Conservation (phyloP, 2,113 vertebrate species). For the Kryptolebias marmoratus region DNA sequence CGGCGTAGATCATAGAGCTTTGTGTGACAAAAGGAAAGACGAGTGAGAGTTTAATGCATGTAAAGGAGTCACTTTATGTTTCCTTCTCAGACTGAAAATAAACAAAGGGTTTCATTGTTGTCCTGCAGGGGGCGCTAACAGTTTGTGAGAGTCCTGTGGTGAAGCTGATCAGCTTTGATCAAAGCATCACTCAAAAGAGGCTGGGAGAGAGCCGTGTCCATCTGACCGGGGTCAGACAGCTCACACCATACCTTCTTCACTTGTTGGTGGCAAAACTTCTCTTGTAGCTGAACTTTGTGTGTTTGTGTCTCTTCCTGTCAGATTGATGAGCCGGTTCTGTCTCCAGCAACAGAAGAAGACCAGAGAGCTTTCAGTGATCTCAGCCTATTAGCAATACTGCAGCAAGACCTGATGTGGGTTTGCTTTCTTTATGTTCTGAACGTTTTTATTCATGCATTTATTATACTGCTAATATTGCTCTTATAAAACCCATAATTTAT, state of each 20-base stretch:
- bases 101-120: background rate
- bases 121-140: constrained; percentile 54
- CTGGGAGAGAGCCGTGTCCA: constrained; percentile 63
- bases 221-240: constrained; percentile 72
- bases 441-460: too few species aligned
- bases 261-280: background rate
- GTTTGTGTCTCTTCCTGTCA: constrained; percentile 51
- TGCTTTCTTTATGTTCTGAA: background rate
- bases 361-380: constrained; percentile 80
- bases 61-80: background rate
- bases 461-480: background rate
- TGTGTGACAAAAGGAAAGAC: background rate
- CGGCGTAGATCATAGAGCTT: background rate
- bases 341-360: constrained; percentile 66
- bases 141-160: constrained; percentile 50
- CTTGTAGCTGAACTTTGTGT: background rate
- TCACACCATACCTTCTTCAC: background rate
- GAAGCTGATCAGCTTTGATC: constrained; percentile 79
- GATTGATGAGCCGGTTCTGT: constrained; percentile 71
- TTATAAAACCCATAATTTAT: background rate
- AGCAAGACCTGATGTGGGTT: constrained; percentile 84
- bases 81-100: background rate
- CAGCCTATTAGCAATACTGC: constrained; percentile 73
- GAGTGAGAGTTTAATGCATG: background rate
- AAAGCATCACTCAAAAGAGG: constrained; percentile 76